Evolutionary conservation across 2,888 invertebrate genomes (phyloP).

Genomic region (Cerceris rybyensis): DNA sequence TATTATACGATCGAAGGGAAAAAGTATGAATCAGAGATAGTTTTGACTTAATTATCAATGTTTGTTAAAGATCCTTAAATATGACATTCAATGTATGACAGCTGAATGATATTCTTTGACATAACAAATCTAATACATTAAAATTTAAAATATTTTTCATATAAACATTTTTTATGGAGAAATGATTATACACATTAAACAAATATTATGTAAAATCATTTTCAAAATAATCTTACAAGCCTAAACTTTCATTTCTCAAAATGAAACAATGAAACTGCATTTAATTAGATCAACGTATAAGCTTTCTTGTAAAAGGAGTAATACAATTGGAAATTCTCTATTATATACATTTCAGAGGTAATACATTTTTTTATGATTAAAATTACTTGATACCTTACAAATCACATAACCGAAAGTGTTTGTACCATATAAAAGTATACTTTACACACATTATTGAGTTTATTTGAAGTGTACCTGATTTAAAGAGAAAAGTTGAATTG

Average conservation of each 20-base stretch:
- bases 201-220: too few species aligned
- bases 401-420: neutral
- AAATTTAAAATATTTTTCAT: neutral
- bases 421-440: slow-evolving; percentile 37
- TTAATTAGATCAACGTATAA: neutral
- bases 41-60: too few species aligned
- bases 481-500: slow-evolving; percentile 54
- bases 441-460: slow-evolving; percentile 49
- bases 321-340: neutral
- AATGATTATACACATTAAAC: too few species aligned
- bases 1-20: too few species aligned
- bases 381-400: too few species aligned
- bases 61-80: too few species aligned
- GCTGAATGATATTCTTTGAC: neutral
- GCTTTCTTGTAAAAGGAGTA: neutral
- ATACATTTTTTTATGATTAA: too few species aligned
- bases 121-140: neutral
- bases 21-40: too few species aligned
- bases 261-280: neutral
- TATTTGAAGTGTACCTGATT: slow-evolving; percentile 80
- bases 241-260: neutral
- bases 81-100: neutral
- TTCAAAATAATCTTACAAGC: too few species aligned
- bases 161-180: too few species aligned
- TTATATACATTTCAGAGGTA: slow-evolving; percentile 1